Evolutionary conservation across 1,140 invertebrate genomes (phyloP), one percentile per base, ranked within the genome.

Genomic region (Oncopeltus fasciatus): DNA sequence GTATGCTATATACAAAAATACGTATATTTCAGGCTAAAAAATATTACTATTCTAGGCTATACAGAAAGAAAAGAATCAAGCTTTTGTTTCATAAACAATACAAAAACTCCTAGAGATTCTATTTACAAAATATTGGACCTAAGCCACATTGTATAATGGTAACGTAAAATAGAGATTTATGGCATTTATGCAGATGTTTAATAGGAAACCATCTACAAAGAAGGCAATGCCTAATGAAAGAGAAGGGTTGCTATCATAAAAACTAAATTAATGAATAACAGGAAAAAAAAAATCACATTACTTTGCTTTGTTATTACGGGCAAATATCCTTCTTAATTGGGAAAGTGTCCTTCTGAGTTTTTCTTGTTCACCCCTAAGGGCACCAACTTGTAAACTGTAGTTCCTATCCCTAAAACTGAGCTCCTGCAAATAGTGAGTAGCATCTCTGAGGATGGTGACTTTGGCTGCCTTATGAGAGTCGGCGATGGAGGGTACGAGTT

Each of bases 401-500:
- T 68, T 69, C 26, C 76, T 70, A 21, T 83, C 81, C 57, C 80
- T 76, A n/a, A 74, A 73, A 44, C 76, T 79, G 56, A 90, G 70
- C 44, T 79, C 75, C 58, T 80, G 74, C 70, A 88, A 89, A 65
- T 86, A 83, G 12, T 79, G 72, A 16, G 86, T 79, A 2, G 90
- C 87, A 69, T 90, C 86, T 24, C 83, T 78, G 62, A 95, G 74
- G 64, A 94, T 92, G 49, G 85, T 80, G 2, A 94, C 89, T 75
- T 93, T 94, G 12, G 90, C 82, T 1, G 90, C 87, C 56, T 87
- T 83, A 66, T 89, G 85, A 69, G 88, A 87, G 62, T 82, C 80
- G 64, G 78, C 74, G 4, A 92, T 80, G 9, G 82, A 81, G 0
- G 91, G 91, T 28, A 95, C 85, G 44, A 87, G 77, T 24, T 79